Evolutionary conservation across 2,888 invertebrate genomes (phyloP).

Genomic region (Philhelius pedissequus): DNA sequence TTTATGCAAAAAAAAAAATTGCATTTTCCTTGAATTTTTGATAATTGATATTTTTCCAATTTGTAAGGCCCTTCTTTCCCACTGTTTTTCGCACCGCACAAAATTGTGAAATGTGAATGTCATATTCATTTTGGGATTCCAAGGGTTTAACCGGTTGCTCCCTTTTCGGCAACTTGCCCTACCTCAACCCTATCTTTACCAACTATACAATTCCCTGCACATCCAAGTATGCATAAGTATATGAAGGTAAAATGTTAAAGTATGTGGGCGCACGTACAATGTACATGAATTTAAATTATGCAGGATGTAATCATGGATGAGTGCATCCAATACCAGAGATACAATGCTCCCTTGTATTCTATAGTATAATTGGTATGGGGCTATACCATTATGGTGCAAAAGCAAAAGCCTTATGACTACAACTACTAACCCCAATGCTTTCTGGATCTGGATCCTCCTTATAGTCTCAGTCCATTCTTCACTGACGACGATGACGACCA

Average conservation of each 20-base stretch:
- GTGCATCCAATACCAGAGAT: constrained; percentile 24
- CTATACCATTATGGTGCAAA: constrained; percentile 18
- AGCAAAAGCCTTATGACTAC: constrained; percentile 16
- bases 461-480: constrained; percentile 1
- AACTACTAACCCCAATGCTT: background rate
- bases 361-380: background rate
- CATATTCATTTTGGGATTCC: background rate
- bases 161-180: background rate
- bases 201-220: background rate
- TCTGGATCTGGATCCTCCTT: background rate
- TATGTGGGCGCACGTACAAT: background rate
- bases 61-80: too few species aligned
- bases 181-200: background rate
- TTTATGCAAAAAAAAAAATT: too few species aligned
- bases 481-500: background rate
- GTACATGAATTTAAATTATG: constrained; percentile 33
- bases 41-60: too few species aligned
- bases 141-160: background rate
- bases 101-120: background rate
- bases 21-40: too few species aligned
- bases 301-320: constrained; percentile 54
- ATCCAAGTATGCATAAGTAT: background rate
- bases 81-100: background rate
- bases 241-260: background rate
- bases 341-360: constrained; percentile 3